Base-by-base conservation (phyloP, 1,140 invertebrate genomes). In the Battus philenor region DNA sequence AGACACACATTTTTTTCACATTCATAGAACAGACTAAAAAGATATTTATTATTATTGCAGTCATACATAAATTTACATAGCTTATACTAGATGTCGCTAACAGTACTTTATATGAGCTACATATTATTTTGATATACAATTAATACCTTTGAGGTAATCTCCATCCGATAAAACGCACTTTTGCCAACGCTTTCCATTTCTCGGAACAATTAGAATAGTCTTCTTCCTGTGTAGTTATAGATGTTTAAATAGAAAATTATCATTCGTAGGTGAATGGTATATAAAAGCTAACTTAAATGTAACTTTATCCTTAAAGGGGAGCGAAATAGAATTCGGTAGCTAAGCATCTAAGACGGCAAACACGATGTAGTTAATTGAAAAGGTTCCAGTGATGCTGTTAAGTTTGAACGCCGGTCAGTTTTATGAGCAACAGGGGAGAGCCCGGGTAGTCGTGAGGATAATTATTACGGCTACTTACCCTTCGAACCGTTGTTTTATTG, bases 351-450 rank as follows among this genome's bases (percentile, higher is more conserved):
- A 41, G 38, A 41, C 38, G 31, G 31, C 7, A 11, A 39, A 26
- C 36, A 47, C 45, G 51, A 54, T 52, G 39, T 34, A 43, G 33
- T 56, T 59, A 63, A 59, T 59, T 63, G 56, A 59, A 59, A 59
- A 50, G 47, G 58, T 44, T 47, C 27, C 13, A 18, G 47, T 49
- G 49, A 53, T 63, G 50, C 50, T 43, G 50, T 59, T 58, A 55
- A 55, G 57, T 55, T 63, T 63, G 45, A 59, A 53, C 49, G 52
- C 8, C 47, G 55, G 59, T 53, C 50, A 51, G 36, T 46, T 52
- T 57, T 50, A 47, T 52, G 44, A 16, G 31, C 32, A 18, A 30
- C 11, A 32, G 44, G 50, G 41, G 31, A 31, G 12, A 15, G 22
- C 24, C 24, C 9, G 33, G 17, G 36, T 22, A 12, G 36, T 26